Evolutionary conservation across 1,140 invertebrate genomes (phyloP).

Genomic region (Drosophila lacertosa): DNA sequence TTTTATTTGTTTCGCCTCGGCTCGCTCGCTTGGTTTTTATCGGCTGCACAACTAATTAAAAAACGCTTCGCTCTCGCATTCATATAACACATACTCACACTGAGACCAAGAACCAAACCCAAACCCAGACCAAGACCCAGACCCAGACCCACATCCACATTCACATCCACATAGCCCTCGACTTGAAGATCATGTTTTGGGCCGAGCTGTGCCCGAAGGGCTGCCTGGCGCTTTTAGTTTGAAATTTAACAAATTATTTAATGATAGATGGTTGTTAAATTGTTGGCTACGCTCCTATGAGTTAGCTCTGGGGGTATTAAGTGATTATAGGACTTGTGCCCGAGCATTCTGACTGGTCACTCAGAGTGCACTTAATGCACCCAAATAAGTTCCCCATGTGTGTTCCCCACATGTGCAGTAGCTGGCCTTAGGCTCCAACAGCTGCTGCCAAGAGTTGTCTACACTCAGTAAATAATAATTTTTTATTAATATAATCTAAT

Average conservation of each 20-base stretch:
- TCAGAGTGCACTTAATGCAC: conserved; percentile 28
- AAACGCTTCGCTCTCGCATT: conserved; percentile 56
- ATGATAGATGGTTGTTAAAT: conserved; percentile 79
- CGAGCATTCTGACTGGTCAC: background rate
- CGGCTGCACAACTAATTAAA: conserved; percentile 80
- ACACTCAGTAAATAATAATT: background rate
- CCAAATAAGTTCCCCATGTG: conserved; percentile 8
- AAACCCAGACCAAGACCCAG: background rate
- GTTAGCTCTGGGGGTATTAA: conserved; percentile 67
- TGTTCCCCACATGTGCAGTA: conserved; percentile 10
- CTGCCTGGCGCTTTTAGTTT: conserved; percentile 66
- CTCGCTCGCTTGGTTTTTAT: conserved; percentile 60
- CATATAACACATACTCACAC: conserved; percentile 9
- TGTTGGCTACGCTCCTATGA: conserved; percentile 48
- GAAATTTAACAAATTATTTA: conserved; percentile 81
- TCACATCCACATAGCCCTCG: conserved; percentile 5
- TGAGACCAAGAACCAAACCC: background rate
- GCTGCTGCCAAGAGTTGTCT: background rate
- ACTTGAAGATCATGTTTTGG: conserved; percentile 15
- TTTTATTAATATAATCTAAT: background rate
- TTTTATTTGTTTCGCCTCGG: conserved; percentile 41
- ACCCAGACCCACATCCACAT: background rate
- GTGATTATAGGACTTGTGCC: conserved; percentile 62
- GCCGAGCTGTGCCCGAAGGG: conserved; percentile 42
- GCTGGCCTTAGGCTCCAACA: background rate